These are phyloP conservation scores for Plagodis dolabraria DNA, from an alignment of 2,888 invertebrate species.

Conservation along the genomic window DNA sequence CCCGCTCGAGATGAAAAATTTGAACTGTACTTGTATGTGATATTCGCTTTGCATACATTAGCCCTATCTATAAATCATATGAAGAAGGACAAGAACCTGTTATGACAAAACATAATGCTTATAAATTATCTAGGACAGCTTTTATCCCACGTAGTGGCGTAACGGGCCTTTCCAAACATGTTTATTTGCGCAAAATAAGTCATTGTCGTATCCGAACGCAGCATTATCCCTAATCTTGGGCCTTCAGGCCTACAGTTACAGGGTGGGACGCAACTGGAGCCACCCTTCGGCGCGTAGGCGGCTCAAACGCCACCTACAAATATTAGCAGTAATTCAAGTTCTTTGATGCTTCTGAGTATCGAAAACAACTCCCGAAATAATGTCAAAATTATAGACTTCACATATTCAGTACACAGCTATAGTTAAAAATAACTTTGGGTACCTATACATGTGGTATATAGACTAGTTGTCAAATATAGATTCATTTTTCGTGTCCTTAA, in stretches of 20 bases:
- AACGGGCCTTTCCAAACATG: slow-evolving; percentile 15
- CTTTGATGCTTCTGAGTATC: not conserved
- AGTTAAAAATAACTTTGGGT: too few relatives aligned
- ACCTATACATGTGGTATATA: too few relatives aligned
- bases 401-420: too few relatives aligned
- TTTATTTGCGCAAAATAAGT: slow-evolving; percentile 29
- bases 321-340: slow-evolving; percentile 14
- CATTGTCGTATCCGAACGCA: slow-evolving; percentile 27
- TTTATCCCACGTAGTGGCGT: slow-evolving; percentile 8
- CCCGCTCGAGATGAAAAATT: too few relatives aligned
- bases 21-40: too few relatives aligned
- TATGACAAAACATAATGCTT: too few relatives aligned
- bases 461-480: too few relatives aligned
- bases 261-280: slow-evolving; percentile 30
- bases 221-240: slow-evolving; percentile 38
- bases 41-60: too few relatives aligned
- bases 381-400: too few relatives aligned
- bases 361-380: not conserved
- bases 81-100: too few relatives aligned
- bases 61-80: too few relatives aligned
- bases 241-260: slow-evolving; percentile 34
- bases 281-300: slow-evolving; percentile 30
- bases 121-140: slow-evolving; percentile 5
- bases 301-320: slow-evolving; percentile 8
- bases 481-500: too few relatives aligned